Evolutionary conservation across 2,888 invertebrate genomes (phyloP), one percentile per base, ranked within the genome.

Genomic region (Pandemis heparana): DNA sequence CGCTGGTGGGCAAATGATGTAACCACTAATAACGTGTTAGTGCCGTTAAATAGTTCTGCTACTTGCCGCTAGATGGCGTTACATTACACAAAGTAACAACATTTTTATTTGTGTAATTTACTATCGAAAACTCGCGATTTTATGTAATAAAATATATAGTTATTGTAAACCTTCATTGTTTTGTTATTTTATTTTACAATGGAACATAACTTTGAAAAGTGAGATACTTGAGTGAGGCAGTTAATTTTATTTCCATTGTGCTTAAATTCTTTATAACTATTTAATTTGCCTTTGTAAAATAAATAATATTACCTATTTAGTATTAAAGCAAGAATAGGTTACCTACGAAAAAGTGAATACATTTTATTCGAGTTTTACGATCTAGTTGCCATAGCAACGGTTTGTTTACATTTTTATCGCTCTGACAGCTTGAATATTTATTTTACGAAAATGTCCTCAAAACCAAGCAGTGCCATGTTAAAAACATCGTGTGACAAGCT

Each of bases 31-130:
- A 10, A 18, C 5, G 5, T 12, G 9, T 1, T 18, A 8, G 16
- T 18, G 18, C 16, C 32, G 23, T 8, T 1, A 12, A 38, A 16
- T 18, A 38, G 48, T 65, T 67, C 32, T 16, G 39, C 85, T 81
- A 85, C 61, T 84, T 43, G 9, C 41, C 78, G 60, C 78, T 80
- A 85, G 85, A 82, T 83, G 82, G 75, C 81, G 46, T 65, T 75
- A 12, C 12, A 12, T 1, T 43, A 4, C 3, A 12, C 43, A 43
- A 43, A 43, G 14, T 16, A 51, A 8, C 0, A 3, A 12, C 5
- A 1, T 14, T 43, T 43, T 43, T 43, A 43, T 12, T 43, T 0
- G 5, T 43, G 43, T 9, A 41, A 41, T 43, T 43, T 12, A 0
- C 43, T 4, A 12, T 12, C 43, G 12, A 4, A 32, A 43, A 43